phyloP scores from a whole-genome alignment of 2,113 vertebrate genomes.

The Hoplias malabaricus region DNA sequence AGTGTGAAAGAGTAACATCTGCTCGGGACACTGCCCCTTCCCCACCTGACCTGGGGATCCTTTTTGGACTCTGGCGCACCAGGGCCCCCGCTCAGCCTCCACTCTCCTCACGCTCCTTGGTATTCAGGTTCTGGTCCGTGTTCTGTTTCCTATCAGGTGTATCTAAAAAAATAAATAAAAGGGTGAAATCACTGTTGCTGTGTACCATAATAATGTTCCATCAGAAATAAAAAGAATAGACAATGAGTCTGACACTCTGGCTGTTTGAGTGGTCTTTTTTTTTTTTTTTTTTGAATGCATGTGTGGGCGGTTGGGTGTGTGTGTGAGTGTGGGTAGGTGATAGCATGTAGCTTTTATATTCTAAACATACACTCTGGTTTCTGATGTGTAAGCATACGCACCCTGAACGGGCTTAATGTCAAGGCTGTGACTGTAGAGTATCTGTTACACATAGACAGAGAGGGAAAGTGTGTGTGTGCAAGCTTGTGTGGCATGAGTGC shows the following conservation, averaged over 20 bases:
- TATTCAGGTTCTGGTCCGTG: slow-evolving; percentile 36
- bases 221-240: slow-evolving; percentile 47
- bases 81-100: neutral
- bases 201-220: slow-evolving; percentile 46
- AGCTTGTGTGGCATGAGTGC: slow-evolving; percentile 13
- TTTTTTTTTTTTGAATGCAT: neutral
- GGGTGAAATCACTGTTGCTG: slow-evolving; percentile 46
- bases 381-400: slow-evolving; percentile 4
- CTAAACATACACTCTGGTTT: slow-evolving; percentile 9
- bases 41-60: neutral
- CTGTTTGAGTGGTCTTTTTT: neutral
- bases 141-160: slow-evolving; percentile 38
- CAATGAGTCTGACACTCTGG: slow-evolving; percentile 5
- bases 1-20: neutral
- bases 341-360: slow-evolving; percentile 26
- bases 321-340: neutral
- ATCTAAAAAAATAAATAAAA: slow-evolving; percentile 21
- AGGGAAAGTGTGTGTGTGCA: slow-evolving; percentile 13
- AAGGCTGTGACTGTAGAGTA: slow-evolving; percentile 6
- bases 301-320: neutral
- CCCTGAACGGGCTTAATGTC: slow-evolving; percentile 11
- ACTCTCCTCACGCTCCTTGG: slow-evolving; percentile 2
- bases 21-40: neutral
- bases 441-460: neutral
- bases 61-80: slow-evolving; percentile 4